phyloP scores from a whole-genome alignment of 2,113 vertebrate genomes.

The Holacanthus passer region DNA sequence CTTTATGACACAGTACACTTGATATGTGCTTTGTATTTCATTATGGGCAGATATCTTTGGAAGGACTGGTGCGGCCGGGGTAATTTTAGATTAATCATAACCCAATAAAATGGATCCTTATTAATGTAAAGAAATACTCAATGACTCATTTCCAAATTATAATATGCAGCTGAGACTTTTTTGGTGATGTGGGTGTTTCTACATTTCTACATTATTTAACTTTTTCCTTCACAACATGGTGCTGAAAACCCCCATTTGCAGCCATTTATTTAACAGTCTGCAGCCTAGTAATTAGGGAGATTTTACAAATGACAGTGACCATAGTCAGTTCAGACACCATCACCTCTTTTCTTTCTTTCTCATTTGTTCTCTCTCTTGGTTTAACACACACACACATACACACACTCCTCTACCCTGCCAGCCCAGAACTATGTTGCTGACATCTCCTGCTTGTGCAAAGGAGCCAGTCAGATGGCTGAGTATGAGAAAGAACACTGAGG shows the following conservation, averaged over 20 bases:
- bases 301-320: conserved; percentile 18
- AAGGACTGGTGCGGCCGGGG: not conserved
- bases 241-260: conserved; percentile 24
- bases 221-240: not conserved
- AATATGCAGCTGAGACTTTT: not conserved
- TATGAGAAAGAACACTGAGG: conserved; percentile 41
- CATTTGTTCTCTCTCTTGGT: not conserved
- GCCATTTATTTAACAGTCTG: conserved; percentile 24
- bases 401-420: not conserved
- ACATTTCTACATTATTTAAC: not conserved
- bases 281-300: conserved; percentile 13
- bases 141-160: conserved; percentile 16
- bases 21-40: conserved; percentile 44
- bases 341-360: conserved; percentile 17
- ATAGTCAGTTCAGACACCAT: conserved; percentile 24
- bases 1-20: conserved; percentile 51
- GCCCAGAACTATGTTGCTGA: conserved; percentile 33
- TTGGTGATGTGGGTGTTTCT: not conserved
- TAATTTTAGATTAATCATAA: conserved; percentile 30
- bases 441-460: conserved; percentile 16
- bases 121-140: not conserved
- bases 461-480: conserved; percentile 38
- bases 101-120: not conserved
- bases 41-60: conserved; percentile 7
- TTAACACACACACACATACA: conserved; percentile 12